Conservation (phyloP, 2,888 invertebrate species). For the Xylocampa areola region DNA sequence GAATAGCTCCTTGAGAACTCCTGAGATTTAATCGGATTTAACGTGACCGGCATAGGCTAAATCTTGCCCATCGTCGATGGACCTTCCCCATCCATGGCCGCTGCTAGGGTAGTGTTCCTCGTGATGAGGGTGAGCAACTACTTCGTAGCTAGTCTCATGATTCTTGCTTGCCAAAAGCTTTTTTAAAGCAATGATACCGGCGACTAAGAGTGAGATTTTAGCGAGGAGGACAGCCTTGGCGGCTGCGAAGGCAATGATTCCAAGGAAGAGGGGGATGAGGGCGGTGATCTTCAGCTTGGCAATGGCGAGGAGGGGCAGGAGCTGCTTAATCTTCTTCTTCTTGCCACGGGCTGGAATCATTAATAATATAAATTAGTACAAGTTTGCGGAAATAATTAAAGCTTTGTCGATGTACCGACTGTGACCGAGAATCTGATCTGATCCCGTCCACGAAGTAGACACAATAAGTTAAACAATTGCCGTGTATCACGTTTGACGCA, state of each 20-base stretch:
- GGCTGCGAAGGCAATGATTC: constrained; percentile 93
- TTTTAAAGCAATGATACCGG: constrained; percentile 92
- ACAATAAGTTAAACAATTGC: too few relatives aligned
- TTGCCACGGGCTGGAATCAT: constrained; percentile 92
- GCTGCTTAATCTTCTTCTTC: constrained; percentile 94
- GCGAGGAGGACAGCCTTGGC: constrained; percentile 95
- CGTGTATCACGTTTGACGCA: too few relatives aligned
- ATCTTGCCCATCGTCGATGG: constrained; percentile 88
- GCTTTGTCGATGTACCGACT: too few relatives aligned
- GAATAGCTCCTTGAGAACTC: constrained; percentile 61
- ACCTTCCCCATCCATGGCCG: constrained; percentile 92
- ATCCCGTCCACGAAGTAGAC: too few relatives aligned
- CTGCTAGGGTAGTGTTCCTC: constrained; percentile 88
- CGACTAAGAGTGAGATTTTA: constrained; percentile 94
- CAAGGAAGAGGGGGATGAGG: constrained; percentile 94
- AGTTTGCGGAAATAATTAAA: background rate
- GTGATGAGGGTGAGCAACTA: constrained; percentile 92
- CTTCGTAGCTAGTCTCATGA: constrained; percentile 93
- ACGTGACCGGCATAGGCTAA: constrained; percentile 90
- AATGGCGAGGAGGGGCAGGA: constrained; percentile 93
- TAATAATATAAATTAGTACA: constrained; percentile 13
- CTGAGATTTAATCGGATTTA: constrained; percentile 76
- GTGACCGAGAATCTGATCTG: too few relatives aligned
- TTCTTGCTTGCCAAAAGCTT: constrained; percentile 93
- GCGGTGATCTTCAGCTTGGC: constrained; percentile 94